Base-by-base conservation (phyloP, 2,888 invertebrate genomes). In the Malthinus flaveolus region DNA sequence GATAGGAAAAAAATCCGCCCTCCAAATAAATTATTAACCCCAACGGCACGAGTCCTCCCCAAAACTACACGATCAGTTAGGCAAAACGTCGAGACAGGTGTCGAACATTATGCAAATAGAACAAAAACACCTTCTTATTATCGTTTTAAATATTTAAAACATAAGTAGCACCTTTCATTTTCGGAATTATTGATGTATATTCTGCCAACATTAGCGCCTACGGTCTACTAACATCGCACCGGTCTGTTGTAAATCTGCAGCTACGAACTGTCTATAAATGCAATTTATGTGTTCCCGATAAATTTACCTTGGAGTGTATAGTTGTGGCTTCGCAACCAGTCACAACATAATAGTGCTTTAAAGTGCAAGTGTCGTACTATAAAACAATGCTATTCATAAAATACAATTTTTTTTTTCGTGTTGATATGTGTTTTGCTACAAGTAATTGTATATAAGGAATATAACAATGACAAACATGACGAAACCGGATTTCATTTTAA, bases 81-180 rank as follows among this genome's bases (percentile, higher is more conserved):
- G 37, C 32, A 48, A n/a, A 37, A 44, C 44, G 15, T 44, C 55
- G 55, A 62, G 72, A 75, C 77, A 77, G 75, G 75, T 77, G 76
- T 74, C 73, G 71, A 70, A 70, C 68, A 72, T 75, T 75, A 76
- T 74, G 74, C 73, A 76, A 77, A 78, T 75, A 74, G 51, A 52
- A 39, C 65, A 58, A 64, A 61, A 65, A 65, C 62, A 72, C 72
- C 71, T 67, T 71, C 75, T 76, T 72, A 78, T 79, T 78, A 78
- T 74, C 74, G 71, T 68, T 70, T 77, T 77, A 78, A 79, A 79
- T 79, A 79, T 79, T 78, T 75, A 78, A 75, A 71, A 71, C 74
- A 64, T 77, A 78, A 79, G 75, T 77, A 77, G 77, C 77, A 78
- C 78, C 78, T 77, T 78, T 78, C 77, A 74, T 56, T 59, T 63